Base-by-base conservation (phyloP, 2,888 invertebrate species). In the Aphidius colemani region DNA sequence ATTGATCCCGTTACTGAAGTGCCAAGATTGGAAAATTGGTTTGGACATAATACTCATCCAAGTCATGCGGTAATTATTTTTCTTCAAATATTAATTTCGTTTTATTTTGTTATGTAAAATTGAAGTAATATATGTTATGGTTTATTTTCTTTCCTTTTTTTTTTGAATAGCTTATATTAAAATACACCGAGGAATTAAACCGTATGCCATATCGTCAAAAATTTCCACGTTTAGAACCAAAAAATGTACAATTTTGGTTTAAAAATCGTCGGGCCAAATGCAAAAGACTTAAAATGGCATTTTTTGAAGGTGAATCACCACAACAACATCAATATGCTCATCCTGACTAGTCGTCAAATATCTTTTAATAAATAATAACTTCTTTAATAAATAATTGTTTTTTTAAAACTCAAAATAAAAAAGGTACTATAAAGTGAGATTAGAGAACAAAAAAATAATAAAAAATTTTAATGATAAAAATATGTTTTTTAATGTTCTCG, bases 191-290 rank as follows among this genome's bases (percentile, higher is more conserved):
- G 77, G 96, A 97, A 81, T 86, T 99, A 73, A 99, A 99, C 83
- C 89, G 93, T 69, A 96, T 97, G 91, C 95, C 96, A 60, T 99
- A 98, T 83, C 85, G 98, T 78, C 97, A 97, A 84, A 98, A 98
- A 84, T 99, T 98, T 83, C 99, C 98, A 1, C 90, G 95, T n/a
- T 86, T 99, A 68, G 98, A 98, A 82, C 96, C 98, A 51, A 98
- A 98, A 85, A 99, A 99, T 82, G 98, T 99, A 71, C 98, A 99
- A 84, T 96, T 99, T 83, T 99, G 99, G 99, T 99, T 98, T 85
- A 98, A 98, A 83, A 99, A 99, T 82, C 91, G 98, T 51, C 88
- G 99, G 64, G 99, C 99, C 73, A 99, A 99, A 84, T 96, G 96
- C 83, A 99, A 99, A 85, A 88, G 98, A 66, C 86, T 98, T 78